Evolutionary conservation across 2,888 invertebrate species (phyloP), one percentile per base, ranked within the genome.

Genomic region (Omphaloscelis lunosa): DNA sequence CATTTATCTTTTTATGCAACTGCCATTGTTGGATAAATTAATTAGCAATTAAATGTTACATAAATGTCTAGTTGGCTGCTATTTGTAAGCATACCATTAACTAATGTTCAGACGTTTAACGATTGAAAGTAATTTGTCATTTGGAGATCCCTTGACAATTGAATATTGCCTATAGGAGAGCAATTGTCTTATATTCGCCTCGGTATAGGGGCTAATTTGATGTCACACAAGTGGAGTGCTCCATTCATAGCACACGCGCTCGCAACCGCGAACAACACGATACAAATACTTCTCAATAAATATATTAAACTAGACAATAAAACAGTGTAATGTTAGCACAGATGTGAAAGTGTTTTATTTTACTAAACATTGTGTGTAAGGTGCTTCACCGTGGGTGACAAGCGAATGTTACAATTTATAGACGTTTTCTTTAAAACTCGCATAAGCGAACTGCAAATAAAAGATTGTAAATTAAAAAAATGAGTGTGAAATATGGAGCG

Each of bases 401-500:
- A 84, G 61, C 75, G 76, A 78, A 77, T 80, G 77, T 77, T 74
- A 77, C 82, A 81, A 82, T 82, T 79, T 82, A 77, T 75, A 62
- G 72, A 69, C 65, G 71, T 78, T 80, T 85, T 85, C 73, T 86
- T 79, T 67, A 74, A 78, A 69, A 76, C 29, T 67, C 79, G 73
- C 67, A 39, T 61, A 75, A 56, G 61, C 27, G 66, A 75, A 77
- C 61, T 62, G 48, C n/a, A 62, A 11, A 39, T 65, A 66, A n/a
- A 17, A 78, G 45, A 72, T 59, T 45, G 72, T 56, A 74, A 71
- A 79, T 70, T 51, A 5, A 69, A 74, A 94, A 89, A 87, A 95
- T 95, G 95, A 93, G 91, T 92, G 91, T 92, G 4, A 96, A 94
- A 89, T 96, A 96, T 87, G 96, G 96, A 79, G 92, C 96, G 15